These are phyloP conservation scores for Eupithecia vulgata DNA, from an alignment of 2,888 invertebrate genomes.

Conservation along the genomic window DNA sequence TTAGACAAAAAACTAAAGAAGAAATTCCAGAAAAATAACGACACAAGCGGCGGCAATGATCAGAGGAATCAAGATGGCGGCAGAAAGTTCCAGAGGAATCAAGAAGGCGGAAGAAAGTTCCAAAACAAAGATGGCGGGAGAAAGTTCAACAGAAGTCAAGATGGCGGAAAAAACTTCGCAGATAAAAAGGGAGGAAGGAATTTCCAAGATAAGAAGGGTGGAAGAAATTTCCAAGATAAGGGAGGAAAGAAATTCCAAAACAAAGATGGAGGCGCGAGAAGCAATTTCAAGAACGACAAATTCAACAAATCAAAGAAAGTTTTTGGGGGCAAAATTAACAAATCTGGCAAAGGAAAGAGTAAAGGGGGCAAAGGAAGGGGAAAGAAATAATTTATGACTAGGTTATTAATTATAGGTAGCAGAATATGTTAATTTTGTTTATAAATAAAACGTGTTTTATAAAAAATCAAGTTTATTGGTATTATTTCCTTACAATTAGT, in stretches of 20 bases:
- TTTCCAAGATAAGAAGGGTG: slow-evolving; percentile 49
- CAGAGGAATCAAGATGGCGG: slow-evolving; percentile 32
- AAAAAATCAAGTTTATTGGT: slow-evolving; percentile 40
- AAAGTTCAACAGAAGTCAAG: slow-evolving; percentile 49
- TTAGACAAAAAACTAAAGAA: slow-evolving; percentile 73
- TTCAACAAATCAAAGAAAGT: slow-evolving; percentile 65
- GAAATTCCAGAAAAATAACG: slow-evolving; percentile 64
- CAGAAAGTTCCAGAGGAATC: slow-evolving; percentile 33
- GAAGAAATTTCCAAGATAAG: slow-evolving; percentile 48
- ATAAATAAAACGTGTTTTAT: slow-evolving; percentile 28
- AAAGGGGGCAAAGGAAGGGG: slow-evolving; percentile 58
- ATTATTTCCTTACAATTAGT: slow-evolving; percentile 23
- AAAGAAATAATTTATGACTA: slow-evolving; percentile 33
- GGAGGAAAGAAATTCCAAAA: slow-evolving; percentile 43
- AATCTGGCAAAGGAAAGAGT: slow-evolving; percentile 57
- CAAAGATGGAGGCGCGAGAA: slow-evolving; percentile 40
- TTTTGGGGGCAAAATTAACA: slow-evolving; percentile 73
- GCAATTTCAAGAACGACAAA: slow-evolving; percentile 45
- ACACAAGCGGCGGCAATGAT: slow-evolving; percentile 41
- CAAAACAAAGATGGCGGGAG: slow-evolving; percentile 39
- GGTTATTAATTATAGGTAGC: background rate
- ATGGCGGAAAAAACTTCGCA: slow-evolving; percentile 51
- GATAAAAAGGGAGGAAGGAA: slow-evolving; percentile 45
- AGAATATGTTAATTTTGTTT: slow-evolving; percentile 10
- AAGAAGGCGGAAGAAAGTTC: slow-evolving; percentile 41